A percentile compares a stretch with the other conserved stretches of the same genome.
Conservation (phyloP, 2,113 vertebrate genomes). For the Grammomys surdaster region DNA sequence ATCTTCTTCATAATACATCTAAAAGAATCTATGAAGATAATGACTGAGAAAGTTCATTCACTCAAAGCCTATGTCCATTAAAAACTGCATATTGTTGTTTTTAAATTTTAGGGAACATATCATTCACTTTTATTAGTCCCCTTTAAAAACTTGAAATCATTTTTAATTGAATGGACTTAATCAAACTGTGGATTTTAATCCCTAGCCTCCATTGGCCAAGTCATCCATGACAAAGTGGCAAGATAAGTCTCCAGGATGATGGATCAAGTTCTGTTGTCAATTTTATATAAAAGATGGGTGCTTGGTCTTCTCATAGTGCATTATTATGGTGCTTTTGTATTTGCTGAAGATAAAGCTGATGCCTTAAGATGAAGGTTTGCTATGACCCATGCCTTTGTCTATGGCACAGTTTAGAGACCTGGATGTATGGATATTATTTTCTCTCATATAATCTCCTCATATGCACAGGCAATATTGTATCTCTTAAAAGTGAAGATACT, state of each 20-base stretch:
- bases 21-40: neutral
- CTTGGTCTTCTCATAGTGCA: neutral
- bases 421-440: neutral
- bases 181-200: neutral
- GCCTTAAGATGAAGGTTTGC: conserved; percentile 14
- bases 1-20: neutral
- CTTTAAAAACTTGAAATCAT: neutral
- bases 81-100: neutral
- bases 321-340: neutral
- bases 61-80: neutral
- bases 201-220: neutral
- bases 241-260: neutral
- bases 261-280: conserved; percentile 5
- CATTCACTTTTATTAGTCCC: neutral
- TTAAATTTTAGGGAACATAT: conserved; percentile 5
- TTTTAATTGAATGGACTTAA: conserved; percentile 17
- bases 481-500: neutral
- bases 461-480: neutral
- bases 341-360: neutral
- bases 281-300: neutral
- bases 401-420: neutral
- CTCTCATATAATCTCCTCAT: neutral
- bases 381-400: neutral
- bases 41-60: neutral
- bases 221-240: neutral